These are phyloP conservation scores for Argyrosomus japonicus DNA, from an alignment of 2,113 vertebrate genomes.

Conservation along the genomic window DNA sequence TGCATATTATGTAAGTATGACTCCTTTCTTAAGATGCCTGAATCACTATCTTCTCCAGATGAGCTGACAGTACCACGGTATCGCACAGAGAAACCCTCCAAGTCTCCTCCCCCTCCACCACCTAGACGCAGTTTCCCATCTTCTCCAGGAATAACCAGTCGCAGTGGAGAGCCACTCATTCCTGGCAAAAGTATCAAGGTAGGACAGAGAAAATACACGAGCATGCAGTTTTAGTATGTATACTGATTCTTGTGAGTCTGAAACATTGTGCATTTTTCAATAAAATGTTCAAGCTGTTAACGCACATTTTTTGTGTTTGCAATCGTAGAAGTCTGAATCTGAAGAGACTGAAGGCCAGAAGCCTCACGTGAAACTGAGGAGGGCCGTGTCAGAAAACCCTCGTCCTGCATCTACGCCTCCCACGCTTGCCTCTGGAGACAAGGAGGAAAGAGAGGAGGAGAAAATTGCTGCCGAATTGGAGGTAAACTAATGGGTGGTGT, in stretches of 20 bases:
- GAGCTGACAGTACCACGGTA: conserved; percentile 94
- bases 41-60: conserved; percentile 77
- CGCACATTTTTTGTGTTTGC: neutral
- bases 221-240: neutral
- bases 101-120: conserved; percentile 94
- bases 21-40: neutral
- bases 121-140: conserved; percentile 96
- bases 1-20: neutral
- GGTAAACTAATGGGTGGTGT: conserved; percentile 77
- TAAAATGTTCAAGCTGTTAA: neutral
- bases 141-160: conserved; percentile 91
- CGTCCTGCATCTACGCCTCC: conserved; percentile 95
- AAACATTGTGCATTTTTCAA: neutral
- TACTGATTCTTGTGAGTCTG: neutral
- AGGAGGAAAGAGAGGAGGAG: conserved; percentile 90
- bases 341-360: conserved; percentile 93
- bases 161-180: conserved; percentile 93
- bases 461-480: conserved; percentile 91
- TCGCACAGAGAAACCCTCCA: conserved; percentile 97
- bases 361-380: conserved; percentile 92
- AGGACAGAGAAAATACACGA: neutral
- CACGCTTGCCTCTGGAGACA: conserved; percentile 89
- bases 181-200: conserved; percentile 91
- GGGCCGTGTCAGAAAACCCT: conserved; percentile 91
- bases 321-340: conserved; percentile 89